A percentile compares a stretch with the other conserved stretches of the same genome.
Conservation (phyloP, 2,113 vertebrate genomes). For the Triplophysa siluroides region DNA sequence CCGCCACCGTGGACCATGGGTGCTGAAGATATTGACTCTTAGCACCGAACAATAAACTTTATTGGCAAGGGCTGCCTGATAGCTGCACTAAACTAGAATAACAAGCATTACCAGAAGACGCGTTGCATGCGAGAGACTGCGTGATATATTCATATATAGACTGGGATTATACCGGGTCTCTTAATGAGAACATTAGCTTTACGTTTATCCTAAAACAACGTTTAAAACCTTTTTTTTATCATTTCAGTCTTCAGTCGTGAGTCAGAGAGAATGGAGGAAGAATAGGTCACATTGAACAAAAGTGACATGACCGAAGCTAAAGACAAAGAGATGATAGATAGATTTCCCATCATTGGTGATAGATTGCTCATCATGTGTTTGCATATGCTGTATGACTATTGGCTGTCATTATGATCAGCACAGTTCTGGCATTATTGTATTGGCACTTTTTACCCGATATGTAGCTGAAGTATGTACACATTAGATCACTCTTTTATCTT, state of each 20-base stretch:
- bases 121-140: slow-evolving; percentile 23
- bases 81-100: slow-evolving; percentile 94
- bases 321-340: slow-evolving; percentile 57
- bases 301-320: slow-evolving; percentile 34
- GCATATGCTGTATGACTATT: slow-evolving; percentile 78
- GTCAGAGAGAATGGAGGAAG: neutral
- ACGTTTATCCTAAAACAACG: neutral
- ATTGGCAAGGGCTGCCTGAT: slow-evolving; percentile 99
- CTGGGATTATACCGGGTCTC: slow-evolving; percentile 20
- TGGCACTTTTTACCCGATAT: slow-evolving; percentile 75
- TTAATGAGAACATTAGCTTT: slow-evolving; percentile 5
- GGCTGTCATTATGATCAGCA: slow-evolving; percentile 78
- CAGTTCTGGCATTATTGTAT: slow-evolving; percentile 72
- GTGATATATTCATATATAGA: neutral
- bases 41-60: slow-evolving; percentile 99
- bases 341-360: slow-evolving; percentile 80
- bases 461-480: slow-evolving; percentile 71
- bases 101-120: slow-evolving; percentile 89
- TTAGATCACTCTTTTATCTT: slow-evolving; percentile 18
- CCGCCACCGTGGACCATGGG: slow-evolving; percentile 89
- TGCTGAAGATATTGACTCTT: slow-evolving; percentile 98
- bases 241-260: neutral
- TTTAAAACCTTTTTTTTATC: neutral
- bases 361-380: slow-evolving; percentile 79
- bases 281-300: neutral